Base-by-base conservation (phyloP, 2,797 vertebrate genomes). In the Muscicapa comitata region DNA sequence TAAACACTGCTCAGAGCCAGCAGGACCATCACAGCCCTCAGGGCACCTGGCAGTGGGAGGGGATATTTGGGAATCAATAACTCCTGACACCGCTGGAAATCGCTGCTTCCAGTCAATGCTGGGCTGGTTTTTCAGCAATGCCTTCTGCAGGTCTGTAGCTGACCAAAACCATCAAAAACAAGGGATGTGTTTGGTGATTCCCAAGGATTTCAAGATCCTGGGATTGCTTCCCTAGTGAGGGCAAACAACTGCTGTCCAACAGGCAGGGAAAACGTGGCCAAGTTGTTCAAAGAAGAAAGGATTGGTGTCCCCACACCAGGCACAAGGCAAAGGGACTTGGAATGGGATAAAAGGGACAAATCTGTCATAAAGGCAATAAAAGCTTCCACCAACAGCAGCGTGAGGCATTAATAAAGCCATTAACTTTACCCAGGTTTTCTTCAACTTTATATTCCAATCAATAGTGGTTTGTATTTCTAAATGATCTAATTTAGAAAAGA, bases 171-270 rank as follows among this genome's bases (percentile, higher is more conserved):
- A 90, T 28, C 33, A 31, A 16, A 74, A 76, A 62, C 66, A 45
- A 86, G 51, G 51, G 67, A 43, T 50, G 67, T 77, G 65, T 82
- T 54, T 72, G 75, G 40, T 10, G 3, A 47, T 76, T 86, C 62
- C 76, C 74, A 66, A 66, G 62, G 84, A 20, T 82, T 94, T 89
- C 15, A 18, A 17, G 72, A 54, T 79, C 42, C 67, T 77, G 80
- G 68, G 78, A 43, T 70, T 67, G 67, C 58, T 94, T 50, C 86
- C 74, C 33, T 35, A 80, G 83, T 79, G 80, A 89, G 83, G 92
- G 84, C 74, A 90, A 93, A 80, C 61, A 86, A 90, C 80, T 92
- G 86, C 92, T 90, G 70, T 79, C 78, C 84, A 29, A 70, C 70
- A 86, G 90, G 83, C 91, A 94, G 77, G 42, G 61, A 66, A 91